These are phyloP conservation scores for Hylyphantes graminicola DNA, from an alignment of 1,140 invertebrate genomes.

Conservation along the genomic window DNA sequence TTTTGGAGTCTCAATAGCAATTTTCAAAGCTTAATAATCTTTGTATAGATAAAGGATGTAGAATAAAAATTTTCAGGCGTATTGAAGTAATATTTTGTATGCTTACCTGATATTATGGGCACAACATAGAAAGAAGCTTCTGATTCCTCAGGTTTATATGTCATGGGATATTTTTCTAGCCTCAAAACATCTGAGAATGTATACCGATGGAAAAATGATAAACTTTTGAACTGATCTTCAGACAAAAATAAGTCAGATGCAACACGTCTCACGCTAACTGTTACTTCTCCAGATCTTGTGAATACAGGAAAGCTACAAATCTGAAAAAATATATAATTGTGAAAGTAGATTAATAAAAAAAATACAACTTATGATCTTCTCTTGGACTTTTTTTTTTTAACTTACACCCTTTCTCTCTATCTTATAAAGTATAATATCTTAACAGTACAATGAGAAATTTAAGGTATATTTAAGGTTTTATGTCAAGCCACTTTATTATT, in stretches of 20 bases:
- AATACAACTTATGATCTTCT: not conserved
- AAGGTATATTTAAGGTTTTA: too few species aligned
- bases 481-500: too few species aligned
- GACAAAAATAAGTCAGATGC: conserved; percentile 72
- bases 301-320: conserved; percentile 97
- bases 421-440: too few species aligned
- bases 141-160: conserved; percentile 82
- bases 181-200: conserved; percentile 91
- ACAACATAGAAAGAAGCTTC: conserved; percentile 88
- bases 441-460: too few species aligned
- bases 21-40: too few species aligned
- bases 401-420: too few species aligned
- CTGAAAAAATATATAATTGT: conserved; percentile 71
- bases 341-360: conserved; percentile 2
- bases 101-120: conserved; percentile 77
- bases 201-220: conserved; percentile 88
- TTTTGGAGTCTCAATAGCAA: too few species aligned
- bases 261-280: conserved; percentile 77
- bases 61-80: not conserved
- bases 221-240: conserved; percentile 75
- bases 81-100: not conserved
- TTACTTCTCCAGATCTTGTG: conserved; percentile 96
- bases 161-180: conserved; percentile 91
- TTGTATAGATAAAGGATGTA: not conserved
- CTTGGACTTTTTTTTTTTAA: too few species aligned